Conservation (phyloP, 1,140 invertebrate genomes). For the Xylocopa sonorina region DNA sequence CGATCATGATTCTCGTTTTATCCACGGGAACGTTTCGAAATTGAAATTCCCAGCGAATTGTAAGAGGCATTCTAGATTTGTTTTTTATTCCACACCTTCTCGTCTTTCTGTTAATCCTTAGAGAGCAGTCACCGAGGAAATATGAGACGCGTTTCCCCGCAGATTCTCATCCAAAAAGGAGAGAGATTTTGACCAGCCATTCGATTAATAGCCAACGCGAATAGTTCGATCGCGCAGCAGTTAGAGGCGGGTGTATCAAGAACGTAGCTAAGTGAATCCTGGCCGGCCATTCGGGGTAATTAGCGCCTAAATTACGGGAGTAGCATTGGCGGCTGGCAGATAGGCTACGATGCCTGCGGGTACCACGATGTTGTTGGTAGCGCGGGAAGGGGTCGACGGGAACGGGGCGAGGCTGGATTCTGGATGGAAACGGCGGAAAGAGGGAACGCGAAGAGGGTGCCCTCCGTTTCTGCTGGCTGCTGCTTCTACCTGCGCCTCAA, state of each 20-base stretch:
- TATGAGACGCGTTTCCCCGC: no score
- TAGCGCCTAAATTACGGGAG: constrained; percentile 77
- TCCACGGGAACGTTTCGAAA: no score
- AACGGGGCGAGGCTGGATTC: no score
- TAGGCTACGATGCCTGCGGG: constrained; percentile 71
- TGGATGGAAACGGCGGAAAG: constrained; percentile 18
- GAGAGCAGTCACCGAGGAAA: no score
- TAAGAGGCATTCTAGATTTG: no score
- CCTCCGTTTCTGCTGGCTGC: constrained; percentile 58
- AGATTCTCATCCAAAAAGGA: background rate
- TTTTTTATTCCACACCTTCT: no score
- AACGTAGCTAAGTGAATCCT: constrained; percentile 71
- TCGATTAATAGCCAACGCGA: background rate
- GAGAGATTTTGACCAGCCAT: background rate
- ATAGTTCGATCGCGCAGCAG: constrained; percentile 1
- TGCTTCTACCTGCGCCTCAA: constrained; percentile 66
- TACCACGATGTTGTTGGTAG: constrained; percentile 65
- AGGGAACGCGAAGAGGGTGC: constrained; percentile 14
- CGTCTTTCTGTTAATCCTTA: no score
- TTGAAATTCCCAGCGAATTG: no score
- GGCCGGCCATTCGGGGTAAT: constrained; percentile 74
- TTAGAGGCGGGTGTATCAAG: constrained; percentile 29
- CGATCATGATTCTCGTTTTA: background rate
- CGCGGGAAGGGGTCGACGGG: no score
- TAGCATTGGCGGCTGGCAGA: constrained; percentile 70